Evolutionary conservation across 2,888 invertebrate species (phyloP).

Genomic region (Amphipoea lucens): DNA sequence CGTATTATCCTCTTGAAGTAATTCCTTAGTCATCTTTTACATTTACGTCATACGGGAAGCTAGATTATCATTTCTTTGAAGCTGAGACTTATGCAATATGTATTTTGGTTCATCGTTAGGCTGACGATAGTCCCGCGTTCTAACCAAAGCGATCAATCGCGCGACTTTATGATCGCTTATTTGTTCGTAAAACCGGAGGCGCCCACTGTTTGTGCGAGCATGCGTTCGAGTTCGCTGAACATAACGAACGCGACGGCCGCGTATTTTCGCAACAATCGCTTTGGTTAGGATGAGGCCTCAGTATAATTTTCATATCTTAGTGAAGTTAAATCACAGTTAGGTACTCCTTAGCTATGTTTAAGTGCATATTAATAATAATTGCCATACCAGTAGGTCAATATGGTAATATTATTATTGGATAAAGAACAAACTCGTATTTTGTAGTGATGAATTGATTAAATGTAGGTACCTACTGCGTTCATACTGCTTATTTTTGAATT

Average conservation of each 20-base stretch:
- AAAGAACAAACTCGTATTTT: neutral
- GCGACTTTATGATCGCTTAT: neutral
- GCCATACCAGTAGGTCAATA: neutral
- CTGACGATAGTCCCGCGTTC: neutral
- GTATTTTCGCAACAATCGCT: no score
- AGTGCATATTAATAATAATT: no score
- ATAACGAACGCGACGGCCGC: no score
- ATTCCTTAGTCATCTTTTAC: conserved; percentile 14
- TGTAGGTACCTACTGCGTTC: neutral
- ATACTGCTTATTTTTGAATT: neutral
- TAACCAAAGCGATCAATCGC: neutral
- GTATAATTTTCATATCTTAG: neutral
- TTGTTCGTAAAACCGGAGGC: no score
- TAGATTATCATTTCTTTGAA: conserved; percentile 7
- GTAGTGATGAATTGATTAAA: neutral
- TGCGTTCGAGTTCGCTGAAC: no score
- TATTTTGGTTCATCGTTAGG: neutral
- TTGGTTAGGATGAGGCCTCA: neutral
- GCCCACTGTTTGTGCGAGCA: no score
- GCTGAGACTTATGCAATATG: neutral
- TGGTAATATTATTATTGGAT: neutral
- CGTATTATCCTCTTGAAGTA: conserved; percentile 6
- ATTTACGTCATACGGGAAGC: conserved; percentile 21
- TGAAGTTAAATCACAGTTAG: neutral
- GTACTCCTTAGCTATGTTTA: neutral